phyloP scores from a whole-genome alignment of 2,113 vertebrate species.

The Okapia johnstoni region DNA sequence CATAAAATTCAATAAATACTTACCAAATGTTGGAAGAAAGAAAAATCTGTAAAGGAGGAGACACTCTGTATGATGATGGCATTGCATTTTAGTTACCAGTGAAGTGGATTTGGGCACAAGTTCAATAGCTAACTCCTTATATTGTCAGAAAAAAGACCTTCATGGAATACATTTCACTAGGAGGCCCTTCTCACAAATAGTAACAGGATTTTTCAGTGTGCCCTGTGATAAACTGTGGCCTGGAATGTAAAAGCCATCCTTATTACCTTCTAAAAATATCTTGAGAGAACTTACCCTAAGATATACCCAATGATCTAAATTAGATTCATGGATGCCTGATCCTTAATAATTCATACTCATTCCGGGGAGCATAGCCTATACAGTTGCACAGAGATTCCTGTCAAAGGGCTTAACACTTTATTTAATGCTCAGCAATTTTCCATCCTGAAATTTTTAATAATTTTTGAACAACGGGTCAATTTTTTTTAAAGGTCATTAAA shows the following conservation, averaged over 20 bases:
- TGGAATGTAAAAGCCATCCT: not conserved
- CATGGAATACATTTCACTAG: not conserved
- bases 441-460: not conserved
- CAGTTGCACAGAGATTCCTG: not conserved
- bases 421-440: not conserved
- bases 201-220: not conserved
- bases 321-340: not conserved
- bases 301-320: not conserved
- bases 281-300: not conserved
- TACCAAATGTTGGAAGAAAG: not conserved
- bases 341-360: not conserved
- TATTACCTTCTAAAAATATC: not conserved
- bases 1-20: not conserved
- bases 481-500: not conserved
- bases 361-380: too few species aligned
- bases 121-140: not conserved
- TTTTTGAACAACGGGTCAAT: not conserved
- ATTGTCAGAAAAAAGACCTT: not conserved
- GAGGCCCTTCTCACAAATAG: not conserved
- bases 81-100: not conserved
- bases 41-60: not conserved
- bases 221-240: not conserved
- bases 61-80: not conserved
- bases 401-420: not conserved
- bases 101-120: not conserved